Percentiles rank a stretch among this genome's conserved stretches.
Evolutionary conservation across 1,140 invertebrate species (phyloP).

Genomic region (Lepidurus apus): DNA sequence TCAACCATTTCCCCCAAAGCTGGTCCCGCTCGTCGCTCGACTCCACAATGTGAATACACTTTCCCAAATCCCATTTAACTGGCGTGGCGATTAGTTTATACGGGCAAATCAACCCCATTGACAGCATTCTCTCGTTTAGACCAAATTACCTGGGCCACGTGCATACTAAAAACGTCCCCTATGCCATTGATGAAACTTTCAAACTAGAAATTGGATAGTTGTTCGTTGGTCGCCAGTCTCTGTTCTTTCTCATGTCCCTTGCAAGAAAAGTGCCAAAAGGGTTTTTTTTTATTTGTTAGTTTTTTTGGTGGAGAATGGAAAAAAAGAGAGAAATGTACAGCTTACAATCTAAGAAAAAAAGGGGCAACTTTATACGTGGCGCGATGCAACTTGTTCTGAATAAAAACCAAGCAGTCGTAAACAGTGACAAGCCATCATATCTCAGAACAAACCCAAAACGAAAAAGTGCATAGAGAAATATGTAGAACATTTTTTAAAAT

Average conservation of each 20-base stretch:
- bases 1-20: neutral
- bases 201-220: neutral
- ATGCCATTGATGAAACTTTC: neutral
- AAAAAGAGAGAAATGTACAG: neutral
- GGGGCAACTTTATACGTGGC: neutral
- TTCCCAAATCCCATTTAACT: neutral
- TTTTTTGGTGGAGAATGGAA: neutral
- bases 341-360: neutral
- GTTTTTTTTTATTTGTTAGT: neutral
- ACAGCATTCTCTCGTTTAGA: constrained; percentile 11
- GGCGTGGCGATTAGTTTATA: neutral
- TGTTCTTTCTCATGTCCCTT: neutral
- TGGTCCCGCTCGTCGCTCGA: neutral
- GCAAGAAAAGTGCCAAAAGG: neutral
- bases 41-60: neutral
- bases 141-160: neutral
- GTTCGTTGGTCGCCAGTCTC: neutral
- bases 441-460: neutral
- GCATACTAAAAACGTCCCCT: neutral
- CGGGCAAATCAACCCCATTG: neutral
- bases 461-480: neutral
- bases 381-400: neutral
- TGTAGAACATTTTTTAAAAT: too few relatives aligned
- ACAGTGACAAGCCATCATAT: neutral
- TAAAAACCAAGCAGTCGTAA: neutral